phyloP scores from a whole-genome alignment of 2,797 vertebrate species.

The Coilia nasus region DNA sequence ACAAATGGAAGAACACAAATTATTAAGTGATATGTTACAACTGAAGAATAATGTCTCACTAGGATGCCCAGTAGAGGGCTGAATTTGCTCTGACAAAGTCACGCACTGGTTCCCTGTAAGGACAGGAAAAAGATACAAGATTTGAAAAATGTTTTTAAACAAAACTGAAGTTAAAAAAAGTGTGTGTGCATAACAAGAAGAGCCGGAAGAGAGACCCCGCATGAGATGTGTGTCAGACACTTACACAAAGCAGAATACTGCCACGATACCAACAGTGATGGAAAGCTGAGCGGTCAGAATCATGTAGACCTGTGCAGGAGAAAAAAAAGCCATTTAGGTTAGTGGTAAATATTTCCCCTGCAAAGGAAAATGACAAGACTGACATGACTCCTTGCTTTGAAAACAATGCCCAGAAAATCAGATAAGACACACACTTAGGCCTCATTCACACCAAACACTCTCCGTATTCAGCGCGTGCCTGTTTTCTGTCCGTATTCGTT shows the following conservation, averaged over 20 bases:
- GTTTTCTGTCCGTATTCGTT: too few relatives aligned
- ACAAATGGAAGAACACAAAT: background rate
- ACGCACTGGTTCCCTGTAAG: constrained; percentile 73
- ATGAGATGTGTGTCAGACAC: constrained; percentile 53
- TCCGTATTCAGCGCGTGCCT: too few relatives aligned
- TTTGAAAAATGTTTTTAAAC: background rate
- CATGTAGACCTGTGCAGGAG: constrained; percentile 82
- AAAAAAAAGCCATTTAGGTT: background rate
- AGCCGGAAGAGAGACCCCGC: background rate
- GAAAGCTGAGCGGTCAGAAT: constrained; percentile 89
- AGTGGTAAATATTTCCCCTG: background rate
- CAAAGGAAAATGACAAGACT: background rate
- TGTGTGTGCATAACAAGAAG: background rate
- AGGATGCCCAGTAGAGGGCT: constrained; percentile 86
- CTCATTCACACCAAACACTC: too few relatives aligned
- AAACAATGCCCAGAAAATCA: background rate
- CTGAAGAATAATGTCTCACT: constrained; percentile 78
- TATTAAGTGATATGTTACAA: background rate
- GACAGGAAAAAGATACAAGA: constrained; percentile 35
- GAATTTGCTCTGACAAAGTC: constrained; percentile 71
- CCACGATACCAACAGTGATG: constrained; percentile 84
- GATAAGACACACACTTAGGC: background rate
- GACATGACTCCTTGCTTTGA: background rate
- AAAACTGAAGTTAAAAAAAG: background rate
- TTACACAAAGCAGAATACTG: constrained; percentile 92